Conservation (phyloP, 2,113 vertebrate species). For the Malaclemys terrapin region DNA sequence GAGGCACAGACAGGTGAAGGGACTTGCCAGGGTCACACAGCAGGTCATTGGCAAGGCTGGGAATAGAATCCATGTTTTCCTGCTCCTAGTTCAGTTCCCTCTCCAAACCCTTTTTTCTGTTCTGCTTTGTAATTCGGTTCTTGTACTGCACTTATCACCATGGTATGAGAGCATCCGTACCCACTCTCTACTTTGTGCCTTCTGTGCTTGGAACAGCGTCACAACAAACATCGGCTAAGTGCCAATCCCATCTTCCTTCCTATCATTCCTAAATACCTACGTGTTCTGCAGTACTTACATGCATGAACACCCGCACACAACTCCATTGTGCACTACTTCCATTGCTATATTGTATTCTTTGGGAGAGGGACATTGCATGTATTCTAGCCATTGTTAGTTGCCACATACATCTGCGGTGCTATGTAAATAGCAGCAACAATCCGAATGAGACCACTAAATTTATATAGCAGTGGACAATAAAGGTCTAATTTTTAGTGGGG, state of each 20-base stretch:
- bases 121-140: background rate
- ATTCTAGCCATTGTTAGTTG: background rate
- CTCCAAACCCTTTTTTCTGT: background rate
- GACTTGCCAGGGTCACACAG: background rate
- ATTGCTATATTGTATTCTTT: background rate
- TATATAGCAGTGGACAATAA: background rate
- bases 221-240: background rate
- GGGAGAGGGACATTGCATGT: background rate
- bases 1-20: background rate
- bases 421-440: background rate
- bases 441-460: background rate
- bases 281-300: background rate
- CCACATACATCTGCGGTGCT: background rate
- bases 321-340: background rate
- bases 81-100: background rate
- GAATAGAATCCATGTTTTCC: background rate
- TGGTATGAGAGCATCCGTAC: background rate
- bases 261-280: background rate
- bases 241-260: background rate
- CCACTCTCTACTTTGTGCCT: background rate
- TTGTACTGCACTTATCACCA: background rate
- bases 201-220: background rate
- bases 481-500: background rate
- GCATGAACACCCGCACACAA: background rate
- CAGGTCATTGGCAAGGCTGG: background rate